phyloP scores from a whole-genome alignment of 2,113 vertebrate species.

The Epinephelus fuscoguttatus region DNA sequence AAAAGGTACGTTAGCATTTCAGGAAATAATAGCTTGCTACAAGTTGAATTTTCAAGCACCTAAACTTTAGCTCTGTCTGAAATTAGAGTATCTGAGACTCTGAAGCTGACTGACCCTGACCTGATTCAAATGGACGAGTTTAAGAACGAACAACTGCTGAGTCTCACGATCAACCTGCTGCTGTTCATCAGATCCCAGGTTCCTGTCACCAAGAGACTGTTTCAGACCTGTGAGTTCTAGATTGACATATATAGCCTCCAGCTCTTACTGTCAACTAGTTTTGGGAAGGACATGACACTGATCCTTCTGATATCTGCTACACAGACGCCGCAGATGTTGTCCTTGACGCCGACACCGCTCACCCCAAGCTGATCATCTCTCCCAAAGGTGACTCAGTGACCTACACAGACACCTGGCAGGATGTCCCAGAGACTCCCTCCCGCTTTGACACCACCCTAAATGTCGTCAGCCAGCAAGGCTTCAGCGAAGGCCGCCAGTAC shows the following conservation, averaged over 20 bases:
- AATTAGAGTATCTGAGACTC: constrained; percentile 63
- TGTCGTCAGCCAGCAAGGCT: constrained; percentile 79
- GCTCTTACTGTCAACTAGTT: neutral
- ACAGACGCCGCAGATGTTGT: constrained; percentile 73
- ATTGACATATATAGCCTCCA: neutral
- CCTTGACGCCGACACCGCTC: constrained; percentile 73
- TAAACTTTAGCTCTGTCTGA: neutral
- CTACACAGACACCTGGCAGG: constrained; percentile 78
- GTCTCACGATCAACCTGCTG: constrained; percentile 76
- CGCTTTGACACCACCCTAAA: constrained; percentile 88
- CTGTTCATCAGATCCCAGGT: constrained; percentile 80
- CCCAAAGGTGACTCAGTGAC: constrained; percentile 63
- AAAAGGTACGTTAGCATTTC: constrained; percentile 56
- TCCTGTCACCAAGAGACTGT: constrained; percentile 77
- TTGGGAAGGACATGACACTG: neutral
- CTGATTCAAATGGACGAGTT: constrained; percentile 74
- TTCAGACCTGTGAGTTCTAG: constrained; percentile 79
- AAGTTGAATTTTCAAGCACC: neutral
- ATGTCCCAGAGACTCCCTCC: constrained; percentile 78
- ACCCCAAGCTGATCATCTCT: constrained; percentile 78
- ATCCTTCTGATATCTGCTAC: neutral
- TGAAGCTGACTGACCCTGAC: constrained; percentile 72
- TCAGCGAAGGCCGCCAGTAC: constrained; percentile 84
- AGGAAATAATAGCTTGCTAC: neutral
- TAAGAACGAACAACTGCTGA: constrained; percentile 74